Evolutionary conservation across 2,113 vertebrate species (phyloP).

Genomic region (Carassius gibelio): DNA sequence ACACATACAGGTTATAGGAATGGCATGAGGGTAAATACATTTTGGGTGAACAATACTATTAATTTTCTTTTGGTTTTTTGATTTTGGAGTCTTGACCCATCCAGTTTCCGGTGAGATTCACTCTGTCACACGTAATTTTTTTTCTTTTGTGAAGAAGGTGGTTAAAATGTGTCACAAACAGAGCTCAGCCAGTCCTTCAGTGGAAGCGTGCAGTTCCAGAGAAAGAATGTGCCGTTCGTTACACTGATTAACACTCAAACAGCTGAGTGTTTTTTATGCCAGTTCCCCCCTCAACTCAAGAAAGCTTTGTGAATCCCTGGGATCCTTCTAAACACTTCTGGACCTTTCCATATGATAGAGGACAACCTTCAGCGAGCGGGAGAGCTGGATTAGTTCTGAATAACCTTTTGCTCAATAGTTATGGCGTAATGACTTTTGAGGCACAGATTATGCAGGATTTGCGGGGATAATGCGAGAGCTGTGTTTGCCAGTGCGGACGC

Average conservation of each 20-base stretch:
- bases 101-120: not conserved
- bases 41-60: too few relatives aligned
- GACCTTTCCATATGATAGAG: conserved; percentile 23
- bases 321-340: conserved; percentile 5
- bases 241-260: not conserved
- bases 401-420: conserved; percentile 32
- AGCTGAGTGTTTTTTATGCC: not conserved
- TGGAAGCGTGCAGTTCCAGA: not conserved
- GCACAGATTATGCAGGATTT: conserved; percentile 56
- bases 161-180: not conserved
- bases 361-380: conserved; percentile 26
- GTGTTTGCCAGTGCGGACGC: conserved; percentile 21
- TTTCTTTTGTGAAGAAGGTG: not conserved
- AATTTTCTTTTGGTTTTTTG: too few relatives aligned
- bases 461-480: conserved; percentile 43
- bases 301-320: not conserved
- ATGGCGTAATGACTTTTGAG: conserved; percentile 57
- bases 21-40: too few relatives aligned
- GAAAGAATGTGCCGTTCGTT: not conserved
- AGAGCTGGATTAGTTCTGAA: conserved; percentile 43
- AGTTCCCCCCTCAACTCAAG: not conserved
- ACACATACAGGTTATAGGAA: too few relatives aligned
- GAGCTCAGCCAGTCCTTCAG: not conserved
- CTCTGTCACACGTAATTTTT: not conserved
- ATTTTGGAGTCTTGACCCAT: not conserved